Conservation (phyloP, 2,888 invertebrate genomes). For the Mechanitis mazaeus region DNA sequence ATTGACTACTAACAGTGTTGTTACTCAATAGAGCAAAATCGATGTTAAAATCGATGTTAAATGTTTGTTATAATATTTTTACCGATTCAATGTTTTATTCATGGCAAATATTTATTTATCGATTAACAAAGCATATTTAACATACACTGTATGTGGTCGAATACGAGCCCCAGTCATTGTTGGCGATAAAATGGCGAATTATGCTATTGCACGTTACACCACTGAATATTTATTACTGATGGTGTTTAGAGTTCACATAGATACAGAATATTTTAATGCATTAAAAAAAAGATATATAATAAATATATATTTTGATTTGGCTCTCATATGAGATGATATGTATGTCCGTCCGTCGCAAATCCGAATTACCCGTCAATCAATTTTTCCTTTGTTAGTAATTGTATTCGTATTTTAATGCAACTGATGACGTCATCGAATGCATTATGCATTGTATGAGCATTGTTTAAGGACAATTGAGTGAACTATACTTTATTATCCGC, state of each 20-base stretch:
- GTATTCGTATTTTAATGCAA: slow-evolving; percentile 3
- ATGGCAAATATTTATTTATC: slow-evolving; percentile 3
- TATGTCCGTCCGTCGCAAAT: not conserved
- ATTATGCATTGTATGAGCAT: slow-evolving; percentile 20
- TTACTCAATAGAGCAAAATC: no score
- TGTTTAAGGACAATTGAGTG: slow-evolving; percentile 22
- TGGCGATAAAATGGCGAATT: slow-evolving; percentile 45
- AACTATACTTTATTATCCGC: not conserved
- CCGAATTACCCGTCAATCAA: slow-evolving; percentile 1
- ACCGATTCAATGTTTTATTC: not conserved
- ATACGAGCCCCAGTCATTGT: slow-evolving; percentile 38
- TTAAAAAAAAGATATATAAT: not conserved
- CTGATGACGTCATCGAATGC: slow-evolving; percentile 18
- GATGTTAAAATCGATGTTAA: no score
- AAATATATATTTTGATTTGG: not conserved
- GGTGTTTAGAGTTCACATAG: slow-evolving; percentile 31
- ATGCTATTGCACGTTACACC: slow-evolving; percentile 41
- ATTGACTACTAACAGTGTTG: no score
- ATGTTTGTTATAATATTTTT: not conserved
- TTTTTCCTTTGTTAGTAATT: slow-evolving; percentile 1
- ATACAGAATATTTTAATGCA: slow-evolving; percentile 12
- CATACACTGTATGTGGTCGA: slow-evolving; percentile 12
- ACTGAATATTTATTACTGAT: slow-evolving; percentile 41
- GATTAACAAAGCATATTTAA: not conserved
- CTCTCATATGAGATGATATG: not conserved